phyloP scores from a whole-genome alignment of 2,113 vertebrate species.

The Dasyprocta punctata region DNA sequence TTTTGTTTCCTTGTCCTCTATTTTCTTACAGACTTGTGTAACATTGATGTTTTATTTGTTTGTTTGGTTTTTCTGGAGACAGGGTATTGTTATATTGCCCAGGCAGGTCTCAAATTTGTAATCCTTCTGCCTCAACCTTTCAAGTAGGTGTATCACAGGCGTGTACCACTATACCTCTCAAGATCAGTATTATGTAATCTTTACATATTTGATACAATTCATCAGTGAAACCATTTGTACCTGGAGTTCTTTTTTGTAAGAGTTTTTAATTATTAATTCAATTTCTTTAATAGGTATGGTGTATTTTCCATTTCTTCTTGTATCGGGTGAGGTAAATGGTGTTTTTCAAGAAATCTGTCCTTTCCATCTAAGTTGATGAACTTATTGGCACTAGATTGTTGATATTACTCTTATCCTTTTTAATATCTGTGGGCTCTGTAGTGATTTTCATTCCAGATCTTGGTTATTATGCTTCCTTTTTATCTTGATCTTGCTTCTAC shows the following conservation, averaged over 20 bases:
- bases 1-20: background rate
- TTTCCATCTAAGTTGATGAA: constrained; percentile 14
- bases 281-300: constrained; percentile 22
- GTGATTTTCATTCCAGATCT: constrained; percentile 23
- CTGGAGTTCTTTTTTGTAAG: constrained; percentile 36
- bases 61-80: background rate
- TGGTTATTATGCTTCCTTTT: constrained; percentile 28
- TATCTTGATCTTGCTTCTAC: constrained; percentile 11
- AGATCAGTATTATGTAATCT: constrained; percentile 1
- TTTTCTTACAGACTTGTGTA: constrained; percentile 20
- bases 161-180: background rate
- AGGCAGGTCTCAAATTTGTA: background rate
- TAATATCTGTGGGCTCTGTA: constrained; percentile 30
- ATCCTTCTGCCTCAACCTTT: background rate
- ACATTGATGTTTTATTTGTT: background rate
- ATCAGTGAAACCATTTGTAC: constrained; percentile 27
- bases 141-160: background rate
- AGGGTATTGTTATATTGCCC: background rate
- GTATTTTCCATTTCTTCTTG: constrained; percentile 42
- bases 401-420: constrained; percentile 7
- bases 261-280: constrained; percentile 52
- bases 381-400: constrained; percentile 21
- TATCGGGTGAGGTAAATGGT: constrained; percentile 20
- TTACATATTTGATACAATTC: background rate
- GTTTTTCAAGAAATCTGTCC: constrained; percentile 52